phyloP scores from a whole-genome alignment of 2,888 invertebrate genomes.

The Drosophila neotestacea region DNA sequence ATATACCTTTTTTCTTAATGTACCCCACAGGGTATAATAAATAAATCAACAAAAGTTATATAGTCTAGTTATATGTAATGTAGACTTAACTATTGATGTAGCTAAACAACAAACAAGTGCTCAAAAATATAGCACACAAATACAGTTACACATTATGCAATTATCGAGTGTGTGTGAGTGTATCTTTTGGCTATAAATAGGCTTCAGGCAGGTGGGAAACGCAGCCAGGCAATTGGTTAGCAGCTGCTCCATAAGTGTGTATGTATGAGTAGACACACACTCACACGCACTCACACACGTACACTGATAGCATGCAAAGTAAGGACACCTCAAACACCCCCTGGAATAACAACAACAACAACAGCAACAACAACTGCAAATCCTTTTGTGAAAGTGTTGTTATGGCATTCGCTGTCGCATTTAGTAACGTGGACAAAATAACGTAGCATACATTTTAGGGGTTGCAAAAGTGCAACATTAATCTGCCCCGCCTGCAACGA shows the following conservation, averaged over 20 bases:
- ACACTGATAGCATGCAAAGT: not conserved
- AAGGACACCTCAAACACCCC: not conserved
- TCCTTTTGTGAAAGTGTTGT: slow-evolving; percentile 55
- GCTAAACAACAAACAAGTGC: slow-evolving; percentile 11
- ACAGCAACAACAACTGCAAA: slow-evolving; percentile 1
- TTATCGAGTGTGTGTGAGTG: slow-evolving; percentile 10
- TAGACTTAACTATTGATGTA: too few species aligned
- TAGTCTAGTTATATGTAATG: too few species aligned
- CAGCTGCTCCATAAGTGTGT: slow-evolving; percentile 48
- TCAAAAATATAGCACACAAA: slow-evolving; percentile 33
- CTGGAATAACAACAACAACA: slow-evolving; percentile 1
- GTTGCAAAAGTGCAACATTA: slow-evolving; percentile 72
- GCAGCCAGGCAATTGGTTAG: slow-evolving; percentile 70
- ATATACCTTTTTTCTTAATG: too few species aligned
- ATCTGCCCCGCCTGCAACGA: slow-evolving; percentile 44
- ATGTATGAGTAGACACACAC: not conserved
- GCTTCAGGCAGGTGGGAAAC: slow-evolving; percentile 27
- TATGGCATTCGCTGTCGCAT: slow-evolving; percentile 73
- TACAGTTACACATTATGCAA: slow-evolving; percentile 41
- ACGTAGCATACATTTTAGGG: slow-evolving; percentile 78
- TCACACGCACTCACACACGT: slow-evolving; percentile 1
- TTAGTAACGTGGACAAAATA: slow-evolving; percentile 61
- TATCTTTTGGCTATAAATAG: slow-evolving; percentile 38
- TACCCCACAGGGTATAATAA: too few species aligned
- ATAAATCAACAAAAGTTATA: too few species aligned